Conservation (phyloP, 2,888 invertebrate genomes). For the Drosophila birchii region DNA sequence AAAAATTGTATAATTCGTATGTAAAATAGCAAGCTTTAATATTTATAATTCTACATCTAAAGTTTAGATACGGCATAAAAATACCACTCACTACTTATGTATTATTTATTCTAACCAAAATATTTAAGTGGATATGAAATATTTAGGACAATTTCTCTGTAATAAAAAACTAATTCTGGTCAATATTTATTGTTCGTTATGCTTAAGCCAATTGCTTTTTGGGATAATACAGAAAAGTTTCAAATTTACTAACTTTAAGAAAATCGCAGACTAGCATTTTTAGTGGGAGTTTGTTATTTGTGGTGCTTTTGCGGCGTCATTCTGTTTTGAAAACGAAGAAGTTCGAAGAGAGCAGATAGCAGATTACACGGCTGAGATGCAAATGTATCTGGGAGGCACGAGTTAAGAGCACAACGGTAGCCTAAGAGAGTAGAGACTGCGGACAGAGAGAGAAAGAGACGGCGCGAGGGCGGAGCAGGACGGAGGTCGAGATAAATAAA, state of each 20-base stretch:
- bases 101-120: no score
- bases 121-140: no score
- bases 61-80: no score
- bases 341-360: constrained; percentile 21
- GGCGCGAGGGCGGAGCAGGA: constrained; percentile 49
- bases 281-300: constrained; percentile 14
- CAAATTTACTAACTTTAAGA: neutral
- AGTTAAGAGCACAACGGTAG: constrained; percentile 18
- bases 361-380: constrained; percentile 21
- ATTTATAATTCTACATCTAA: no score
- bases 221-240: neutral
- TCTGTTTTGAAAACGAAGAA: constrained; percentile 22
- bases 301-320: constrained; percentile 15
- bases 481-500: constrained; percentile 44
- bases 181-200: neutral
- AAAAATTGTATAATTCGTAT: no score
- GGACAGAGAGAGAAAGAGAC: constrained; percentile 53
- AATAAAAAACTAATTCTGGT: no score
- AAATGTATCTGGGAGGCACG: constrained; percentile 28
- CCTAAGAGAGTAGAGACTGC: constrained; percentile 37
- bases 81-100: no score
- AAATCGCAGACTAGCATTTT: neutral
- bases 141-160: no score
- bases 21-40: no score
- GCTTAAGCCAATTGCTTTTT: neutral